A percentile compares a stretch with the other conserved stretches of the same genome.
These are phyloP conservation scores for Ptychoptera contaminata DNA, from an alignment of 2,888 invertebrate genomes.

Conservation along the genomic window DNA sequence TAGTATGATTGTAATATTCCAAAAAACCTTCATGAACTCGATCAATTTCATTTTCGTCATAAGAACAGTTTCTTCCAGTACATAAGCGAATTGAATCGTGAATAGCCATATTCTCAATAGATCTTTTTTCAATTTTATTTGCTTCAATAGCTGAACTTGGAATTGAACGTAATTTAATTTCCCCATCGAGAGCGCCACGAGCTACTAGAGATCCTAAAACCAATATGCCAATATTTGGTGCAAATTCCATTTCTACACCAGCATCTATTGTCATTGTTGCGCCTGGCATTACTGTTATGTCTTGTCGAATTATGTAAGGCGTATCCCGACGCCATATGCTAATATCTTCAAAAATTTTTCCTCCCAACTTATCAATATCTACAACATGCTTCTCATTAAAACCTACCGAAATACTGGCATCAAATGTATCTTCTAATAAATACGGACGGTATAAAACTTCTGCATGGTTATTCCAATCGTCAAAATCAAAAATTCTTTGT, in stretches of 20 bases:
- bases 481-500: conserved; percentile 86
- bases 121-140: conserved; percentile 25
- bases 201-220: conserved; percentile 84
- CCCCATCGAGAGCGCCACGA: conserved; percentile 55
- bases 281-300: conserved; percentile 94
- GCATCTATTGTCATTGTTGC: conserved; percentile 72
- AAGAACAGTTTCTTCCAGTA: conserved; percentile 54
- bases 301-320: conserved; percentile 70
- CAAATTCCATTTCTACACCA: conserved; percentile 84
- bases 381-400: conserved; percentile 40
- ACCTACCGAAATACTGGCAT: conserved; percentile 57
- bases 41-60: conserved; percentile 35
- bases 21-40: conserved; percentile 67
- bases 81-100: conserved; percentile 60
- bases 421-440: conserved; percentile 59
- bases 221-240: conserved; percentile 87
- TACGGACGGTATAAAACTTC: conserved; percentile 83
- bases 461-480: conserved; percentile 98
- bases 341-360: conserved; percentile 52
- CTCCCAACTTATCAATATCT: conserved; percentile 56
- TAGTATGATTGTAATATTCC: conserved; percentile 89
- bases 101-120: conserved; percentile 38
- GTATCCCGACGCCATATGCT: conserved; percentile 43
- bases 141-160: conserved; percentile 17
- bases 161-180: conserved; percentile 61